Conservation (phyloP, 2,797 vertebrate species). For the Taeniopygia guttata region DNA sequence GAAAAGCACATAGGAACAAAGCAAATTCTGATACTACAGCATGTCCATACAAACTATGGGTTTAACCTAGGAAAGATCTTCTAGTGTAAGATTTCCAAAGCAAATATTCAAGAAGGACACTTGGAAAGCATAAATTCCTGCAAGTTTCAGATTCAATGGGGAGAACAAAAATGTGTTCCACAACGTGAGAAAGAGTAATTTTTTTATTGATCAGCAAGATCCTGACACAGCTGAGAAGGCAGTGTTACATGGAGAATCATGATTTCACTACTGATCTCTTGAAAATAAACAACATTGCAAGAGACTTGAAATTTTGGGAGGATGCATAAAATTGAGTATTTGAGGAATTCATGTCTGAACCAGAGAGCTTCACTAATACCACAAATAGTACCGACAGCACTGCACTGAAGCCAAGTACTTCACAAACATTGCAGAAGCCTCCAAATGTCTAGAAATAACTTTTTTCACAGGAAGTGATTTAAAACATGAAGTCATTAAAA, state of each 20-base stretch:
- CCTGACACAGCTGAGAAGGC: background rate
- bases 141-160: background rate
- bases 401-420: background rate
- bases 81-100: background rate
- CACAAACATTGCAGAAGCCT: background rate
- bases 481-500: background rate
- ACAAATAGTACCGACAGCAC: background rate
- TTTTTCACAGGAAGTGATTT: background rate
- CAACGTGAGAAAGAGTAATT: background rate
- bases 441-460: background rate
- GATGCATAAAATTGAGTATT: background rate
- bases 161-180: background rate
- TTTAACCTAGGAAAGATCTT: background rate
- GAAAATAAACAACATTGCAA: background rate
- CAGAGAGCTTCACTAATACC: background rate
- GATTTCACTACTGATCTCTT: background rate
- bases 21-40: background rate
- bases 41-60: accelerated
- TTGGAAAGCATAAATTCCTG: background rate
- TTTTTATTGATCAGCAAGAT: background rate
- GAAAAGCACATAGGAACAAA: background rate
- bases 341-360: background rate
- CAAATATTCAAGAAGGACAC: background rate
- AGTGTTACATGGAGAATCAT: background rate
- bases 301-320: background rate